Conservation (phyloP, 2,797 vertebrate genomes). For the Melanotaenia maccullochi region DNA sequence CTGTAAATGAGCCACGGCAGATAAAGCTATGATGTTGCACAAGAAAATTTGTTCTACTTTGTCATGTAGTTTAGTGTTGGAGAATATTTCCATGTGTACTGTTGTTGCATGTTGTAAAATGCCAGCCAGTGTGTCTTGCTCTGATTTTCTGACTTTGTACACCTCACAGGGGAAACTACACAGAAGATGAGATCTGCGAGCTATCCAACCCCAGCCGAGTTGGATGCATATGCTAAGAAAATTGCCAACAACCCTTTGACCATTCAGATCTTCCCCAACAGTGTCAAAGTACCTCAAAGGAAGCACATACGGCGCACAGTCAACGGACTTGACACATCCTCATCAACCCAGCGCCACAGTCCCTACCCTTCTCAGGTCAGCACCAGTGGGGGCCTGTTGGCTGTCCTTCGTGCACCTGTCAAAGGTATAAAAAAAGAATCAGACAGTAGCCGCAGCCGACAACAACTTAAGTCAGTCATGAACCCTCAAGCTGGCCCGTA, state of each 20-base stretch:
- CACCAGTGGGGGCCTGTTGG: conserved; percentile 91
- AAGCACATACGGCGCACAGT: conserved; percentile 96
- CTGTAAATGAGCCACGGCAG: no score
- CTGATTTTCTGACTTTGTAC: conserved; percentile 26
- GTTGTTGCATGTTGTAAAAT: background rate
- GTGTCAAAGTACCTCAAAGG: conserved; percentile 97
- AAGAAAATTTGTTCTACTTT: background rate
- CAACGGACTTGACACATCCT: conserved; percentile 96
- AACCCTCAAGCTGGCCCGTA: conserved; percentile 85
- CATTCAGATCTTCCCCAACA: conserved; percentile 98
- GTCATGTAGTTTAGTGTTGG: background rate
- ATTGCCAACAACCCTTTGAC: conserved; percentile 94
- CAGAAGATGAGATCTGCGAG: conserved; percentile 91
- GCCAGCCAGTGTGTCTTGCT: background rate
- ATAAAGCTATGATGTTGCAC: no score
- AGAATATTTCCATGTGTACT: background rate
- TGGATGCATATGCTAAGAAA: conserved; percentile 98
- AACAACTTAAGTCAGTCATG: conserved; percentile 86
- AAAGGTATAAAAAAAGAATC: conserved; percentile 88
- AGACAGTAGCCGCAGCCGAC: conserved; percentile 87
- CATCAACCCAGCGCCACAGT: conserved; percentile 91
- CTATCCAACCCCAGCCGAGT: conserved; percentile 96
- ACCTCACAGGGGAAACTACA: conserved; percentile 83
- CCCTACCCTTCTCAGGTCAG: conserved; percentile 90
- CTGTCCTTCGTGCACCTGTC: conserved; percentile 86